These are phyloP conservation scores for Galerucella nymphaeae DNA, from an alignment of 2,888 invertebrate genomes.

Conservation along the genomic window DNA sequence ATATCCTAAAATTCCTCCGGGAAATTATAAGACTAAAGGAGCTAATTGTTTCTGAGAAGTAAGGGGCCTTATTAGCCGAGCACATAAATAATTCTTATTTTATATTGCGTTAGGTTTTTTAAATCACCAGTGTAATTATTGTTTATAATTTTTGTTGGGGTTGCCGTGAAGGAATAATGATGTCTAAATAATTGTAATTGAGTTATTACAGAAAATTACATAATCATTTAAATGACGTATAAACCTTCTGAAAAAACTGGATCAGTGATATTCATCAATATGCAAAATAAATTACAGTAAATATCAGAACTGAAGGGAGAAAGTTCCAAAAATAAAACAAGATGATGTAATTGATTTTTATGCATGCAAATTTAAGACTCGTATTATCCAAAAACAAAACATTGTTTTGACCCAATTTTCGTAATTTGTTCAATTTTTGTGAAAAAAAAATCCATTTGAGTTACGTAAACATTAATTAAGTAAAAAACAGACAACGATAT, in stretches of 20 bases:
- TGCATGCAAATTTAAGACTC: conserved; percentile 28
- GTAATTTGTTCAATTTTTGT: conserved; percentile 21
- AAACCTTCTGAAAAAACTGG: conserved; percentile 24
- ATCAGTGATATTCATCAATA: conserved; percentile 32
- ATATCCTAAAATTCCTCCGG: no score
- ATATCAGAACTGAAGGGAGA: conserved; percentile 32
- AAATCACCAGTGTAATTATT: neutral
- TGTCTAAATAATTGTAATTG: conserved; percentile 27
- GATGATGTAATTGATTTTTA: conserved; percentile 23
- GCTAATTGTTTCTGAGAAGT: no score
- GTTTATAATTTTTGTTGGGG: neutral
- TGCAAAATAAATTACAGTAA: conserved; percentile 31
- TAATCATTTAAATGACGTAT: conserved; percentile 25
- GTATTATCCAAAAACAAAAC: conserved; percentile 31
- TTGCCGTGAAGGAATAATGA: neutral
- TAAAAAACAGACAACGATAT: conserved; percentile 6
- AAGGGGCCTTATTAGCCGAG: no score
- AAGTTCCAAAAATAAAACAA: conserved; percentile 36
- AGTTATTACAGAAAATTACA: conserved; percentile 25
- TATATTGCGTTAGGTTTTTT: no score
- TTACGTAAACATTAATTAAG: conserved; percentile 21
- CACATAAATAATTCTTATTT: no score
- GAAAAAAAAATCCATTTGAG: conserved; percentile 4
- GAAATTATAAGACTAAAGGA: no score
- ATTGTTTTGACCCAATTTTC: conserved; percentile 29